Evolutionary conservation across 2,888 invertebrate genomes (phyloP), one percentile per base, ranked within the genome.

Genomic region (Caenorhabditis sp.): DNA sequence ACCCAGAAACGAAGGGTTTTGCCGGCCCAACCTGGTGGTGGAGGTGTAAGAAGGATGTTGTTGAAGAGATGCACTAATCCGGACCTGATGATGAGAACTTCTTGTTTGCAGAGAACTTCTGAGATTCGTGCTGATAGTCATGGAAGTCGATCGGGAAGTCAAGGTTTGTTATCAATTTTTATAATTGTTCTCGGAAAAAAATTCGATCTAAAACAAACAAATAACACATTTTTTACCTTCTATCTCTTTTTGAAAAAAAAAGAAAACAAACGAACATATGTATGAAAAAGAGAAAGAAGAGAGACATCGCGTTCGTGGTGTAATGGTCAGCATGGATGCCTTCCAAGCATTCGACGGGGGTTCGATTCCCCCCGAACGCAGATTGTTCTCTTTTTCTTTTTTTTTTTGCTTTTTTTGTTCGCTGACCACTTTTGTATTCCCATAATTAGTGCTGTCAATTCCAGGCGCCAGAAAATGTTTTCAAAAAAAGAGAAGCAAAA

Each of bases 341-440:
- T 80, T 76, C 76, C 77, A 78, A 80, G 76, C 80, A 76, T 78
- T 77, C 73, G 71, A 78, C 76, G 73, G 76, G 76, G 73, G 74
- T 74, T 75, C 75, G 76, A 76, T 77, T 80, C 77, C 77, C 77
- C 72, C 70, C 72, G 72, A 73, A 78, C 74, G 73, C 70, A 74
- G 67, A 65, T 38, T 31, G 5, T n/a, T n/a, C n/a, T n/a, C n/a
- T n/a, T n/a, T n/a, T n/a, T n/a, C 10, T 43, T 43, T 43, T 43
- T 17, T 17, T 17, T 17, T 17, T 31, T 4, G 31, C n/a, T n/a
- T n/a, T n/a, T n/a, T n/a, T n/a, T n/a, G n/a, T n/a, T n/a, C n/a
- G n/a, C 36, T 10, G 36, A 36, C 36, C 7, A 36, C 36, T 8
- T 36, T 36, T 36, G 7, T 8, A 8, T 36, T 43, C 43, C 43